phyloP scores from a whole-genome alignment of 53 echinoderm and acorn worm species.

The Crossaster papposus region DNA sequence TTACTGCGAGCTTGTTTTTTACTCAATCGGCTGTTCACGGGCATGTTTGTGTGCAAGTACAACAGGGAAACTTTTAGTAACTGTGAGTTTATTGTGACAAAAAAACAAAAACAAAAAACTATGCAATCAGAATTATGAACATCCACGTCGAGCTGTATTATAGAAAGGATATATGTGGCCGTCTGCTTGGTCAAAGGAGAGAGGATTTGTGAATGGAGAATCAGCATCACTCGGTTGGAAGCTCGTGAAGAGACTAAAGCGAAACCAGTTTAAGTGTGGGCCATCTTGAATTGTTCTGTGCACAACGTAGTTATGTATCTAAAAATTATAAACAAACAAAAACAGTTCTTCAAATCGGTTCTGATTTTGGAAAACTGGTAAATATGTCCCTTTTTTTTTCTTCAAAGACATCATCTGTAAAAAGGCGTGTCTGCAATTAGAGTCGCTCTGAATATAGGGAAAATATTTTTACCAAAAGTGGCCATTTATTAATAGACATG shows the following conservation, averaged over 20 bases:
- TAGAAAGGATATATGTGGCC: neutral
- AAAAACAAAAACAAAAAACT: constrained; percentile 5
- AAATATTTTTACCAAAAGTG: neutral
- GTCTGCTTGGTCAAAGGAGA: neutral
- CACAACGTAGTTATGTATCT: no score
- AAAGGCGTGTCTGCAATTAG: no score
- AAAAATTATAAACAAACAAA: no score
- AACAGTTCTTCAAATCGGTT: no score
- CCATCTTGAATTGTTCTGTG: no score
- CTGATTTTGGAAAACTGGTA: no score
- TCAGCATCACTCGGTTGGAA: no score
- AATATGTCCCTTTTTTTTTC: no score
- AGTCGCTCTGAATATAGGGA: neutral
- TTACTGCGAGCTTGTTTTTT: neutral
- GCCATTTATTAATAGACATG: neutral
- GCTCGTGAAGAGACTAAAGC: no score
- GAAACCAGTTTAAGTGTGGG: no score
- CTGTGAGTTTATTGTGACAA: neutral
- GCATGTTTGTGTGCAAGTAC: neutral
- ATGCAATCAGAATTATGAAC: neutral
- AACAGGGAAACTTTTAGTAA: neutral
- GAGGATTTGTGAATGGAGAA: neutral
- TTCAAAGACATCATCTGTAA: no score
- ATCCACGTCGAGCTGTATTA: neutral
- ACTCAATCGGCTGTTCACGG: constrained; percentile 4